Conservation (phyloP, 2,113 vertebrate species). For the Reinhardtius hippoglossoides region DNA sequence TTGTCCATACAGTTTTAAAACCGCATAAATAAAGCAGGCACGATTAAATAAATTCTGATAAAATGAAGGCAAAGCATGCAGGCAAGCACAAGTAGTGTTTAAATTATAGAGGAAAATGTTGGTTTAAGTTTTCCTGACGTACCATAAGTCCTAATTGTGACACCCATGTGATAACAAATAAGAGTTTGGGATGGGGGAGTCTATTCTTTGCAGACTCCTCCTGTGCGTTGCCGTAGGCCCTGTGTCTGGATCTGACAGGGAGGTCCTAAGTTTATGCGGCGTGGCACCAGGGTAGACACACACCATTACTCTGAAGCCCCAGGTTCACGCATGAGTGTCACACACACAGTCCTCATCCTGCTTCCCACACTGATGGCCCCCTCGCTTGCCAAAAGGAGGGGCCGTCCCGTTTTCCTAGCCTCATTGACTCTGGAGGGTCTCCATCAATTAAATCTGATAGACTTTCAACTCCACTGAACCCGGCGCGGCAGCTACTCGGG, state of each 20-base stretch:
- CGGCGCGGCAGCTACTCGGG: conserved; percentile 50
- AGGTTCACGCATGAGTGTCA: conserved; percentile 71
- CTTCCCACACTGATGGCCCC: conserved; percentile 65
- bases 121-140: conserved; percentile 15
- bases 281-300: conserved; percentile 73
- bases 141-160: conserved; percentile 41
- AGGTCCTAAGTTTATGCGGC: conserved; percentile 76
- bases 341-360: conserved; percentile 62
- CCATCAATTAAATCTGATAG: conserved; percentile 80
- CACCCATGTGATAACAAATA: conserved; percentile 37
- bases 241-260: conserved; percentile 69
- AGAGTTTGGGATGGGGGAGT: conserved; percentile 48
- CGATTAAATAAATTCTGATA: neutral
- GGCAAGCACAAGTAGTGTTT: neutral
- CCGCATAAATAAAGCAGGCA: neutral
- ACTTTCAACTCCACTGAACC: conserved; percentile 69
- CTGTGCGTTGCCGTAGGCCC: conserved; percentile 57
- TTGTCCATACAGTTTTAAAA: neutral
- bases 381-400: conserved; percentile 72
- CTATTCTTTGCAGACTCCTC: conserved; percentile 61
- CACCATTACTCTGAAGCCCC: conserved; percentile 76
- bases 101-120: conserved; percentile 1
- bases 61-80: neutral
- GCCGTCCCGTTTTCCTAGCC: conserved; percentile 73
- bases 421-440: conserved; percentile 78